A percentile compares a stretch with the other conserved stretches of the same genome.
These are phyloP conservation scores for Tetragnatha versicolor DNA, from an alignment of 1,140 invertebrate genomes.

Conservation along the genomic window DNA sequence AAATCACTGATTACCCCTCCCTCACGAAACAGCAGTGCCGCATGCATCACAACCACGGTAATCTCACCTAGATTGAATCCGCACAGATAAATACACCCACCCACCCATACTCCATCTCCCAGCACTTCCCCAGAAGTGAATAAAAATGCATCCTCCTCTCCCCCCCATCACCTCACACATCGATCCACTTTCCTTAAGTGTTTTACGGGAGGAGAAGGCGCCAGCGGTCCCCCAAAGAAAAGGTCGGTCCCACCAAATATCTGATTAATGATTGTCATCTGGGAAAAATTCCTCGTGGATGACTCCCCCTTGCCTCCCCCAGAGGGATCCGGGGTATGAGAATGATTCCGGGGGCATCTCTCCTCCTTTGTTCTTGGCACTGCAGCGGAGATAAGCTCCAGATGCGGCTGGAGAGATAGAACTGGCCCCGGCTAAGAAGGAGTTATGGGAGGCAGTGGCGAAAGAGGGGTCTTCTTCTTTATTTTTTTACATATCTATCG, in stretches of 20 bases:
- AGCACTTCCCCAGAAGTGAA: background rate
- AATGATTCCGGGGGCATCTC: background rate
- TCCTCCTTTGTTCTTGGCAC: constrained; percentile 18
- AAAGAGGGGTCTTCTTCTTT: background rate
- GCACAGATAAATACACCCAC: too few species aligned
- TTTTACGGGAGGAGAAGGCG: constrained; percentile 11
- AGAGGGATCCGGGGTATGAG: background rate
- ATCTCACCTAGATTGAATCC: too few species aligned
- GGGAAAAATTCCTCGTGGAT: constrained; percentile 5
- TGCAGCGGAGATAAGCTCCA: constrained; percentile 13
- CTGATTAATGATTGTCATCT: constrained; percentile 37
- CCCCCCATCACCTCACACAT: background rate
- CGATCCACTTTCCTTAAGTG: constrained; percentile 31
- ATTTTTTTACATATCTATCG: background rate
- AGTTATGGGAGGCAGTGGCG: constrained; percentile 19
- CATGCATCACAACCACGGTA: too few species aligned
- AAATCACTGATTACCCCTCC: too few species aligned
- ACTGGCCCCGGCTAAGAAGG: constrained; percentile 20
- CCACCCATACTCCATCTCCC: background rate
- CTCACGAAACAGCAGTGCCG: too few species aligned
- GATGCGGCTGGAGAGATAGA: constrained; percentile 25
- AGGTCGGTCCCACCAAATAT: constrained; percentile 26
- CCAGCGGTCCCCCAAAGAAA: background rate
- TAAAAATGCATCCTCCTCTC: background rate
- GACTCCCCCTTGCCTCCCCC: background rate